Base-by-base conservation (phyloP, 2,797 vertebrate genomes). In the Hylomyscus alleni region DNA sequence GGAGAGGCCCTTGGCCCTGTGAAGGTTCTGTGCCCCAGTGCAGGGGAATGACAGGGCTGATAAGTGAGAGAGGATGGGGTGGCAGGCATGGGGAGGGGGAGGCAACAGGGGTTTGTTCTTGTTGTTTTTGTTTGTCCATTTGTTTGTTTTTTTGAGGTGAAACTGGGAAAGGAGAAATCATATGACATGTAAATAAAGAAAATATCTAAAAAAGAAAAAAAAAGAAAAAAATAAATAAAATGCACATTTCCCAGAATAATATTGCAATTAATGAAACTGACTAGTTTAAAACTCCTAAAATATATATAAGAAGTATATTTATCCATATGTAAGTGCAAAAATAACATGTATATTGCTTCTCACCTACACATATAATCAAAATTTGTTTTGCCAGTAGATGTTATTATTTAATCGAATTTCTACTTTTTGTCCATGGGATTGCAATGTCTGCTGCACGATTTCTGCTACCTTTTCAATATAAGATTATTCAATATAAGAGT, bases 401-500 rank as follows among this genome's bases (percentile, higher is more conserved):
- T 56, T 73, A 56, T 5, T 20, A 37, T 88, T 86, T 90, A 2
- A 13, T 67, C 92, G 89, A 90, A 90, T 34, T 54, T 85, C 13
- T 44, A n/a, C 6, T 65, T 22, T 92, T 89, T 47, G 22, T 96
- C 44, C 90, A 94, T 95, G 76, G 44, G 52, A 93, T 3, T 73
- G 11, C 15, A 76, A 26, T 58, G 22, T 81, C 31, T 83, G 2
- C 31, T 37, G 3, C 19, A 86, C 88, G 24, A 85, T n/a, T 34
- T 85, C n/a, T 92, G 76, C 29, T 95, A 69, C 50, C 31, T 88
- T 93, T 89, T 92, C 37, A 93, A 37, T 11, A 75, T 40, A 20
- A 83, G n/a, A 1, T 90, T 92, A 52, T 69, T 52, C 72, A 80
- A 31, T 88, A 89, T 89, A 97, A 91, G n/a, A 6, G 86, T 91